Evolutionary conservation across 2,113 vertebrate genomes (phyloP).

Genomic region (Oreocharis arfaki): DNA sequence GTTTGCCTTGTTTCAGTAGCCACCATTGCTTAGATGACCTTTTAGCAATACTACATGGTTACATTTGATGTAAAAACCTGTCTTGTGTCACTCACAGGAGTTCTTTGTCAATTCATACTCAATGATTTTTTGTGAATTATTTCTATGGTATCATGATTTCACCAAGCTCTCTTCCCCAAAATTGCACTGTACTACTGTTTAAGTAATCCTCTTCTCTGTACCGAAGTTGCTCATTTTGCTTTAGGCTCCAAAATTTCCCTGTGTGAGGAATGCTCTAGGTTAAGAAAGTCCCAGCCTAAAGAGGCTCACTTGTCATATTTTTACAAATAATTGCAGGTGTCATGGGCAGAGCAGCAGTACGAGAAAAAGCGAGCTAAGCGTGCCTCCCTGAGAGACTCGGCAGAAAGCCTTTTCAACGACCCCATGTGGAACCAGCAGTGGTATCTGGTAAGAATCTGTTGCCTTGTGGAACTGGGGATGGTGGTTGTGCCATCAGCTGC

Average conservation of each 20-base stretch:
- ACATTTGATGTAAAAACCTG: not conserved
- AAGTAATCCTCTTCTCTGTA: not conserved
- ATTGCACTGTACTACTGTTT: not conserved
- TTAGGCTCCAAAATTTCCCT: not conserved
- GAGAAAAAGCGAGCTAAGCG: slow-evolving; percentile 87
- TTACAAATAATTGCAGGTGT: slow-evolving; percentile 75
- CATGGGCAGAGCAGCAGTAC: slow-evolving; percentile 97
- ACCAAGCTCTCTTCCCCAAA: not conserved
- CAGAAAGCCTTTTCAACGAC: slow-evolving; percentile 90
- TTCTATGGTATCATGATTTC: not conserved
- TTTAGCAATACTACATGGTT: not conserved
- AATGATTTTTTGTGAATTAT: not conserved
- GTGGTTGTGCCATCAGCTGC: not conserved
- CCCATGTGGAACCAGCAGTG: slow-evolving; percentile 99
- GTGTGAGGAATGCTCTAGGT: not conserved
- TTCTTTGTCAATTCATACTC: not conserved
- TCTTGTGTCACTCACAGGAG: not conserved
- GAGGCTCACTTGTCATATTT: not conserved
- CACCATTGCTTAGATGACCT: not conserved
- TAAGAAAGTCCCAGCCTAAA: not conserved
- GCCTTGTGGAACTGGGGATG: not conserved
- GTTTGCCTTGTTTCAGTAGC: not conserved
- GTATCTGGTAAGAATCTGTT: slow-evolving; percentile 88
- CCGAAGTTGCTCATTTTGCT: not conserved
- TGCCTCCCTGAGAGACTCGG: slow-evolving; percentile 69